Percentiles rank a stretch among this genome's conserved stretches.
These are phyloP conservation scores for Campylomormyrus numenius DNA, from an alignment of 2,113 vertebrate genomes.

Conservation along the genomic window DNA sequence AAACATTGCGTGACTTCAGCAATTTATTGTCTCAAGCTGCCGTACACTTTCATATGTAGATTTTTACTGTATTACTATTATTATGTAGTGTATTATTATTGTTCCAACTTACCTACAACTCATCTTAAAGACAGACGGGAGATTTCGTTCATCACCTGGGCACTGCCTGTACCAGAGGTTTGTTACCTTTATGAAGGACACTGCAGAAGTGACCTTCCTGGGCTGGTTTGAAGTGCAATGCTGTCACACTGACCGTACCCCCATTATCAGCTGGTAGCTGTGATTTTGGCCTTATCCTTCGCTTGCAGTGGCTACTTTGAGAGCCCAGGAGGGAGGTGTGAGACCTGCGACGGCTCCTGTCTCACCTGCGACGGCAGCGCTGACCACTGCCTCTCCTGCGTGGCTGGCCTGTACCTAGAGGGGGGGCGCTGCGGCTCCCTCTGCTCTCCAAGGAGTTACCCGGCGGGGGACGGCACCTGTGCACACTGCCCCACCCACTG, in stretches of 20 bases:
- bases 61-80: neutral
- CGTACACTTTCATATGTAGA: neutral
- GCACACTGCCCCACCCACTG: conserved; percentile 60
- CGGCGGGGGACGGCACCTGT: conserved; percentile 56
- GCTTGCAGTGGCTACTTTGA: conserved; percentile 60
- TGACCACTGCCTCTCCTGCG: conserved; percentile 61
- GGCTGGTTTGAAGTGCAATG: neutral
- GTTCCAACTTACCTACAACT: neutral
- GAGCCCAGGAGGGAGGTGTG: conserved; percentile 47
- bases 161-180: neutral
- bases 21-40: neutral
- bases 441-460: conserved; percentile 55
- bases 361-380: conserved; percentile 59
- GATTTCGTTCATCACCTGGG: neutral
- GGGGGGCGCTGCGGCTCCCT: conserved; percentile 50
- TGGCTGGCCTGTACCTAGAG: conserved; percentile 55
- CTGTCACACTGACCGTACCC: neutral
- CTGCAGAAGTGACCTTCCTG: neutral
- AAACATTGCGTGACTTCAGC: neutral
- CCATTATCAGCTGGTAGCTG: neutral
- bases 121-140: neutral
- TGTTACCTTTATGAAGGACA: neutral
- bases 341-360: conserved; percentile 57
- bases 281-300: neutral
- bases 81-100: neutral